A percentile compares a stretch with the other conserved stretches of the same genome.
Conservation (phyloP, 2,113 vertebrate genomes). For the Urocynchramus pylzowi region DNA sequence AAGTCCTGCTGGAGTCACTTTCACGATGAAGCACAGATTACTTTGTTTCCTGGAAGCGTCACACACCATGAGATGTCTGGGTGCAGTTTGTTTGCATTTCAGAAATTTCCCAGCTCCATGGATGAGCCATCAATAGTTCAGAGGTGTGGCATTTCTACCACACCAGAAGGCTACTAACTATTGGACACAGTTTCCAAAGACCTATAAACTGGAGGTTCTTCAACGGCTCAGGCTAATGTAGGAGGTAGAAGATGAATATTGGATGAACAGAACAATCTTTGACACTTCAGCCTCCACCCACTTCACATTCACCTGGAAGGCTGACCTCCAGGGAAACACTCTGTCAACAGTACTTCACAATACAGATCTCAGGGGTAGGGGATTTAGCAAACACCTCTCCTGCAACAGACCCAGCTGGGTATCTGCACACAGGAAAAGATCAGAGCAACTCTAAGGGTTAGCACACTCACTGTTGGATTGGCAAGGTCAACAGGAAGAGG, state of each 20-base stretch:
- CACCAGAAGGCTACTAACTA: neutral
- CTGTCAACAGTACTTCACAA: neutral
- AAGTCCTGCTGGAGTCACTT: neutral
- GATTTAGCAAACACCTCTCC: neutral
- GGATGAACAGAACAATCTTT: neutral
- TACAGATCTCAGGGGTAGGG: neutral
- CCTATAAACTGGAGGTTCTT: neutral
- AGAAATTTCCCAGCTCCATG: neutral
- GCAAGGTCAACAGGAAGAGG: neutral
- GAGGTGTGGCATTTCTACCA: neutral
- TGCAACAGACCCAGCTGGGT: neutral
- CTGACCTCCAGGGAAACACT: neutral
- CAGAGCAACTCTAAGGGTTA: neutral
- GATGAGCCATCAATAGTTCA: neutral
- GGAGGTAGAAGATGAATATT: neutral
- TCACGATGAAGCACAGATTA: neutral
- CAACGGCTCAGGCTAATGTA: neutral
- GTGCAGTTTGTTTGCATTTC: neutral
- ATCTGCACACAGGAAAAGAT: neutral
- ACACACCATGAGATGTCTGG: neutral
- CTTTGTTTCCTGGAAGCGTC: neutral
- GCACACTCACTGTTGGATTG: neutral
- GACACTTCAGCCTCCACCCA: neutral
- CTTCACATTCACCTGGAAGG: neutral
- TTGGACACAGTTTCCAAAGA: neutral